Base-by-base conservation (phyloP, 2,113 vertebrate genomes). In the Oryzias javanicus region DNA sequence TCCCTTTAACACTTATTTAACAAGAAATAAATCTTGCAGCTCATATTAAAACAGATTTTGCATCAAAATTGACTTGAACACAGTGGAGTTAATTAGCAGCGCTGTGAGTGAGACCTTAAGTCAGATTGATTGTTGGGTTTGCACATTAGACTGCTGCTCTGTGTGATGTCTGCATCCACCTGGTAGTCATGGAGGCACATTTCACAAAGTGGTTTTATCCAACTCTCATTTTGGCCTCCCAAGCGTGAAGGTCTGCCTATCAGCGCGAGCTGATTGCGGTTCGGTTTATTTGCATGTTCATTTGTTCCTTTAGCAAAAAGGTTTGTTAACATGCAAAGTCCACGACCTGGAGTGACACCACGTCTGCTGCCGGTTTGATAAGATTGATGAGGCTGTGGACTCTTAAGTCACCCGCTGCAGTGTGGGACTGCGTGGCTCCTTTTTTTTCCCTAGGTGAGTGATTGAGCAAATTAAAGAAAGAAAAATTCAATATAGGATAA, bases 241-340 rank as follows among this genome's bases (percentile, higher is more conserved):
- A 67, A 82, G 89, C 65, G 67, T 82, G 81, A 72, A 69, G 27
- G 35, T 57, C 69, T 46, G 80, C 84, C 80, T 77, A 72, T 84
- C 65, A 59, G 65, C 49, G 56, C 0, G 49, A 69, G 59, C 19
- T 55, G 52, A 68, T 85, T 83, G 14, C 27, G 2, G 49, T 55
- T 76, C 4, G 64, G 47, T 44, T 25, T 4, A 85, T 88, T 82
- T 86, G 73, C 84, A 88, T 89, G 74, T 86, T 85, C 66, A 88
- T 88, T 88, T 82, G 62, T 74, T 54, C 49, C 56, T 54, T 72
- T 52, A 24, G 61, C 29, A 20, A 50, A 35, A 66, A 53, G 66
- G 70, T 70, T 80, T 71, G 81, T 89, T 87, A 82, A 79, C 72
- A 84, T 72, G 76, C 81, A 76, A 41, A 67, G 67, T 77, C 70